A percentile compares a stretch with the other conserved stretches of the same genome.
Conservation (phyloP, 2,797 vertebrate genomes). For the Euphonia xanthogaster region DNA sequence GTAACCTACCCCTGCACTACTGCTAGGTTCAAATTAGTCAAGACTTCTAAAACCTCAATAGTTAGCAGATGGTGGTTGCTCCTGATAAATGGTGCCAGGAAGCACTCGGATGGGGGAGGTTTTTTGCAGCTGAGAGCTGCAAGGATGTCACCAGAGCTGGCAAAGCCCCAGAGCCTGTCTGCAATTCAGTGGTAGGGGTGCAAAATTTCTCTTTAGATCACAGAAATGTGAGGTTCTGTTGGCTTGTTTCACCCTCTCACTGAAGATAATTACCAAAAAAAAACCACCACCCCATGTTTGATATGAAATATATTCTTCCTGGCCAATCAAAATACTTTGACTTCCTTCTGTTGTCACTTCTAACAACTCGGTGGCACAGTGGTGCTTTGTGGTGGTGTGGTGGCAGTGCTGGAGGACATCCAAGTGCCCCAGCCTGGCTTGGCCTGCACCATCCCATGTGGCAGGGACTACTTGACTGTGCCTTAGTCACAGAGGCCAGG, state of each 20-base stretch:
- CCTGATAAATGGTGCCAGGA: background rate
- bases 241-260: background rate
- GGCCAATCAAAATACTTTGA: background rate
- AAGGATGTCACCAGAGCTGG: background rate
- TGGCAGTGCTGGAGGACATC: background rate
- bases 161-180: background rate
- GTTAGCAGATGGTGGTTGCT: background rate
- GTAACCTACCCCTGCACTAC: background rate
- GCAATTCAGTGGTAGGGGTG: background rate
- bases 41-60: background rate
- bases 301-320: background rate
- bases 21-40: background rate
- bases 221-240: background rate
- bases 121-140: background rate
- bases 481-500: background rate
- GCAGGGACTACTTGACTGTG: background rate
- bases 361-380: background rate
- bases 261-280: background rate
- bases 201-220: background rate
- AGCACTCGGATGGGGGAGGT: background rate
- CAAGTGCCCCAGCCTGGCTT: background rate
- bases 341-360: background rate
- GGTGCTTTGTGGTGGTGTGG: background rate
- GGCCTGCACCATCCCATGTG: background rate
- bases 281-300: rapidly evolving